phyloP scores from a whole-genome alignment of 1,140 invertebrate species.

The Eupeodes corollae region DNA sequence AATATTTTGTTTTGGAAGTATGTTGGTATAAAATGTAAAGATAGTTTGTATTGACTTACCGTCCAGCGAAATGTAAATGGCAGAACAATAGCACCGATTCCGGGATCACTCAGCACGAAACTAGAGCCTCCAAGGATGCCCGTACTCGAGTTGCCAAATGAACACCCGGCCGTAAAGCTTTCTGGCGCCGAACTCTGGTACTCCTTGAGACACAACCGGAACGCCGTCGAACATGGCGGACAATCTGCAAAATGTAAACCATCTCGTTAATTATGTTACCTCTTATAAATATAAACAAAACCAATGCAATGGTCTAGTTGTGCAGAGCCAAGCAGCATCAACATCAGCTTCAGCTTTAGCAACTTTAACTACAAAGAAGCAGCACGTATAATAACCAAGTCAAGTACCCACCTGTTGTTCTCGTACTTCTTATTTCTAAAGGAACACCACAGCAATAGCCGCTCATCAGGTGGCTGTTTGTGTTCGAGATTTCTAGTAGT shows the following conservation, averaged over 20 bases:
- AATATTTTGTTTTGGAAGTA: too few relatives aligned
- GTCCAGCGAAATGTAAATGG: conserved; percentile 85
- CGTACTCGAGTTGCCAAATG: conserved; percentile 79
- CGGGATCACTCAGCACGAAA: conserved; percentile 71
- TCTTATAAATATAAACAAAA: not conserved
- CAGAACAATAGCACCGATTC: conserved; percentile 62
- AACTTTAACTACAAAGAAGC: not conserved
- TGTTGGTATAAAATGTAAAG: not conserved
- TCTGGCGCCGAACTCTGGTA: conserved; percentile 71
- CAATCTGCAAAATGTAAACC: conserved; percentile 24
- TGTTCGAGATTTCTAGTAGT: conserved; percentile 79
- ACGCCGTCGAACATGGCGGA: conserved; percentile 66
- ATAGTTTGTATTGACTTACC: conserved; percentile 47
- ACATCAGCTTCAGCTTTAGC: not conserved
- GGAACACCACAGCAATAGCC: conserved; percentile 70
- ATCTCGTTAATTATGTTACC: too few relatives aligned
- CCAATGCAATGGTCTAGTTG: too few relatives aligned
- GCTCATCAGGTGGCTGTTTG: conserved; percentile 63
- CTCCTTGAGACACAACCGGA: conserved; percentile 82
- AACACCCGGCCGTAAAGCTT: conserved; percentile 57
- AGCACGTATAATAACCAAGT: not conserved
- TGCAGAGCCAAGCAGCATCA: not conserved
- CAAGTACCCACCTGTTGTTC: conserved; percentile 38
- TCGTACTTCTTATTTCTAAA: conserved; percentile 40
- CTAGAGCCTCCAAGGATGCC: conserved; percentile 74